phyloP scores from a whole-genome alignment of 2,888 invertebrate genomes.

The Spilosoma lubricipeda region DNA sequence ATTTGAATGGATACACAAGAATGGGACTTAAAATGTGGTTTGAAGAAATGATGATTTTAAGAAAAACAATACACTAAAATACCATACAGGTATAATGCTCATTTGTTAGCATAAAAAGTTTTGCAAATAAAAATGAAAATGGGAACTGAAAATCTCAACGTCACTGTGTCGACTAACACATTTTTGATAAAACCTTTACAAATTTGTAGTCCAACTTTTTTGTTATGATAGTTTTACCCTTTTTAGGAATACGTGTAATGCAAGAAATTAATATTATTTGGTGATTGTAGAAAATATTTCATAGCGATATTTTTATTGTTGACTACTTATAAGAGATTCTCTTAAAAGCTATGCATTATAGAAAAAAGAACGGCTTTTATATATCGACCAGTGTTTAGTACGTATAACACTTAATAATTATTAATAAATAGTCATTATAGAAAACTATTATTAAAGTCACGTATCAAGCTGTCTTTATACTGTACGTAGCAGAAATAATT shows the following conservation, averaged over 20 bases:
- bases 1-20: slow-evolving; percentile 4
- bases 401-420: slow-evolving; percentile 53
- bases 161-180: slow-evolving; percentile 60
- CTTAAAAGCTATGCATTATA: slow-evolving; percentile 68
- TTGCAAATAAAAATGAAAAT: neutral
- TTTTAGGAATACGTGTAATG: slow-evolving; percentile 70
- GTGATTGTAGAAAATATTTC: slow-evolving; percentile 70
- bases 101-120: neutral
- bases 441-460: slow-evolving; percentile 50
- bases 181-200: slow-evolving; percentile 84
- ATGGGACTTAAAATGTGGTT: neutral
- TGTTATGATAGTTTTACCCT: slow-evolving; percentile 75
- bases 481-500: slow-evolving; percentile 50
- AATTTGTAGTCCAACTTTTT: slow-evolving; percentile 72
- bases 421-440: slow-evolving; percentile 49
- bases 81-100: neutral
- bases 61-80: neutral
- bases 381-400: slow-evolving; percentile 69
- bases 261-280: slow-evolving; percentile 62
- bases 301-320: slow-evolving; percentile 80
- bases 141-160: slow-evolving; percentile 40
- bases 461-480: slow-evolving; percentile 62
- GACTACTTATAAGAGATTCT: slow-evolving; percentile 82
- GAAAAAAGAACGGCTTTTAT: slow-evolving; percentile 57
- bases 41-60: neutral